These are phyloP conservation scores for Micromys minutus DNA, from an alignment of 2,113 vertebrate species.

Conservation along the genomic window DNA sequence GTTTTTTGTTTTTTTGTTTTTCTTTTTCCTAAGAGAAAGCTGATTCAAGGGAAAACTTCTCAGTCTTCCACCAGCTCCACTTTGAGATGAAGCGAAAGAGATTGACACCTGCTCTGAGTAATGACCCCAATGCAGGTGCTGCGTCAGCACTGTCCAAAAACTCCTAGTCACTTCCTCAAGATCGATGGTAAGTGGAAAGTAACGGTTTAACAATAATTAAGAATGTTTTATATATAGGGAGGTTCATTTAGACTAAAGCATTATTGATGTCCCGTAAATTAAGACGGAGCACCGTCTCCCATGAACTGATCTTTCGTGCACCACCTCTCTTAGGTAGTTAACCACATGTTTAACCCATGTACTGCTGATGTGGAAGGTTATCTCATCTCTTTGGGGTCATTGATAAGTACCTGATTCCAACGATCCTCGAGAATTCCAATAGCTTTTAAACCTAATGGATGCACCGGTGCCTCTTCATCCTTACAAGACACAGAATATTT, in stretches of 20 bases:
- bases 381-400: constrained; percentile 76
- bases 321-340: constrained; percentile 80
- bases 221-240: constrained; percentile 78
- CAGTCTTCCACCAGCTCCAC: constrained; percentile 3
- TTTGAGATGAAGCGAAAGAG: constrained; percentile 66
- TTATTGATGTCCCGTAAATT: constrained; percentile 85
- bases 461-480: constrained; percentile 70
- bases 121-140: constrained; percentile 73
- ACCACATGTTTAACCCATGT: constrained; percentile 84
- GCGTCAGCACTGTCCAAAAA: constrained; percentile 83
- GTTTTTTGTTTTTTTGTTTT: no score
- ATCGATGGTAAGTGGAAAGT: constrained; percentile 80
- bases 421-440: constrained; percentile 72
- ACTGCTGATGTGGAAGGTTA: constrained; percentile 77
- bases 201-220: constrained; percentile 84
- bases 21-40: constrained; percentile 40
- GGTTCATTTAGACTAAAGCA: constrained; percentile 83
- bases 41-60: constrained; percentile 72
- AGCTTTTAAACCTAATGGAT: constrained; percentile 84
- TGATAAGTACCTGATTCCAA: constrained; percentile 79
- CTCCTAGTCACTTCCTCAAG: constrained; percentile 80
- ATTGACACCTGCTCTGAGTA: constrained; percentile 81
- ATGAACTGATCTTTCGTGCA: constrained; percentile 78
- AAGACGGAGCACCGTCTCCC: constrained; percentile 79
- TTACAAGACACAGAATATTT: constrained; percentile 70